A percentile compares a stretch with the other conserved stretches of the same genome.
These are phyloP conservation scores for Boulengeromyrus knoepffleri DNA, from an alignment of 2,113 vertebrate species.

Conservation along the genomic window DNA sequence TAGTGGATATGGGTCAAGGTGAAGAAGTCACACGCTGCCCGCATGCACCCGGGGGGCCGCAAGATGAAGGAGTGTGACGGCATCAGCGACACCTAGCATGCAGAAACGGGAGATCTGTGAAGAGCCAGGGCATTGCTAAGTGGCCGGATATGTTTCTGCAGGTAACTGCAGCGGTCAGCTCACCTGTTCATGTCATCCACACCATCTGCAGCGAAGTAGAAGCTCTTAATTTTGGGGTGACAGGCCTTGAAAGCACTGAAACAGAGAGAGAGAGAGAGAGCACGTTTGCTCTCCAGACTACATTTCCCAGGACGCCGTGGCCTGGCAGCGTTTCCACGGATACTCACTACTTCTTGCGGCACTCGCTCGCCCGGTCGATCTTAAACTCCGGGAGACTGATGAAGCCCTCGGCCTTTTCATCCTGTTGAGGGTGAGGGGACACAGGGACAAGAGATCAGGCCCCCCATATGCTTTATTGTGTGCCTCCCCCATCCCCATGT, in stretches of 20 bases:
- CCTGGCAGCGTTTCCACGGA: not conserved
- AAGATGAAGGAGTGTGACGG: not conserved
- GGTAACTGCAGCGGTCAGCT: slow-evolving; percentile 26
- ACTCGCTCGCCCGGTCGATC: slow-evolving; percentile 94
- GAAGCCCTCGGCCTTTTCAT: slow-evolving; percentile 97
- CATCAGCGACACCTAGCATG: not conserved
- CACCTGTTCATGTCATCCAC: slow-evolving; percentile 99
- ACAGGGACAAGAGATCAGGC: not conserved
- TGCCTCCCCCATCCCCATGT: not conserved
- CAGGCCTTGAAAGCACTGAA: slow-evolving; percentile 96
- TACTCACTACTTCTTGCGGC: slow-evolving; percentile 95
- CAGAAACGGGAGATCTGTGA: not conserved
- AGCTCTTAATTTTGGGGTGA: slow-evolving; percentile 98
- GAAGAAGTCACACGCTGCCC: not conserved
- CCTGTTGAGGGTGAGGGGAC: slow-evolving; percentile 57
- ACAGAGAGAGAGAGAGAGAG: slow-evolving; percentile 15
- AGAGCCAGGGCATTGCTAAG: not conserved
- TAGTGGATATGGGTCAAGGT: not conserved
- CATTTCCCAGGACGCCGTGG: not conserved
- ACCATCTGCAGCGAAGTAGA: slow-evolving; percentile 98
- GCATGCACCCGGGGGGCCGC: not conserved
- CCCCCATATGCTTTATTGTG: not conserved
- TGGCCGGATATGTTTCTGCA: not conserved
- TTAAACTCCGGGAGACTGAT: slow-evolving; percentile 96
- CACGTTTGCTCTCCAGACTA: not conserved